Base-by-base conservation (phyloP, 2,888 invertebrate genomes). In the Cephalotes varians region DNA sequence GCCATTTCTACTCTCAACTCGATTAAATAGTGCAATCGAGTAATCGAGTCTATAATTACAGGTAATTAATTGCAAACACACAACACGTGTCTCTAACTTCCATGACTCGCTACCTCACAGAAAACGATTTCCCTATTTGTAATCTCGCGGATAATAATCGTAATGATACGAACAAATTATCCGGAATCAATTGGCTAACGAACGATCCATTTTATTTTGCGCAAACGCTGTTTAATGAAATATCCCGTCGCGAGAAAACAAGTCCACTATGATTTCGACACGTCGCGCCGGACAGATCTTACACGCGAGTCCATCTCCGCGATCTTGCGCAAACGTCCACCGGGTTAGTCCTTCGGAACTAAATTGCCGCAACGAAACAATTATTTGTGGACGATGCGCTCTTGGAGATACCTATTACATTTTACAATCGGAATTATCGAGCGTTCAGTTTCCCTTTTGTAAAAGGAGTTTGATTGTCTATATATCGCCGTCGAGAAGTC, bases 231-330 rank as follows among this genome's bases (percentile, higher is more conserved):
- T 62, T 74, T 47, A 62, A 62, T 18, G 34, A 74, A 74, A 47
- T 37, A 73, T 62, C 62, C 21, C 18, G 18, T 6, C 15, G 44
- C 44, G 5, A 18, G 47, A 74, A 25, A 1, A n/a, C n/a, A n/a
- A 62, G 62, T 74, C 73, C 62, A 47, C 62, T 47, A 3, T 5
- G 15, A 60, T 74, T 74, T 62, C 73, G 18, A 74, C 62, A 74
- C 47, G 44, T 62, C 34, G 56, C 28, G 58, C 34, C 47, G 62
- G 31, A 62, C 28, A 15, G 40, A 58, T 47, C 54, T 62, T 74
- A 47, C 62, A 73, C 62, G 44, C 47, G 47, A 47, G 18, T 1
- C 25, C 34, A 62, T 74, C 73, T 74, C 44, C 6, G 21, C 60
- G 31, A n/a, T 60, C 73, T 73, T 73, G 21, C 58, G 44, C 60